These are phyloP conservation scores for Clanis bilineata DNA, from an alignment of 2,888 invertebrate species.

Conservation along the genomic window DNA sequence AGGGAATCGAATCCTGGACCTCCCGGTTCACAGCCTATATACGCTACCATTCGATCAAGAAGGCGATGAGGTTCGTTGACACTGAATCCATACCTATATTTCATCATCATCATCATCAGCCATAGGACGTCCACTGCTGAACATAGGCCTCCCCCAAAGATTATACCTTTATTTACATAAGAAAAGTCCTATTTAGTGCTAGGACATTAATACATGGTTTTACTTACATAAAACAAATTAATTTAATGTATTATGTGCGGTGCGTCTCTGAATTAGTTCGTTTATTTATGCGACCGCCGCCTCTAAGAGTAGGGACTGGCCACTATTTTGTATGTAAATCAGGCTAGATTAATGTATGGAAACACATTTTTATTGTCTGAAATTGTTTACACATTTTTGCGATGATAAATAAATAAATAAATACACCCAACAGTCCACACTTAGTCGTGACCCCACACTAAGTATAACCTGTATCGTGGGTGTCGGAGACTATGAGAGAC, in stretches of 20 bases:
- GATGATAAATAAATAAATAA: background rate
- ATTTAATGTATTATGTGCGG: conserved; percentile 26
- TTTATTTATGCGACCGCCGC: conserved; percentile 58
- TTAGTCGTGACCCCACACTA: too few species aligned
- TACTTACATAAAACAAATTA: background rate
- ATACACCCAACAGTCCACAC: too few species aligned
- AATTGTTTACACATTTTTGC: background rate
- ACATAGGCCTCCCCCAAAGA: too few species aligned
- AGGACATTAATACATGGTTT: background rate
- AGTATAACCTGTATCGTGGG: too few species aligned
- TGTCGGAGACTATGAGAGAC: too few species aligned
- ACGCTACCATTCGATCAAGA: too few species aligned
- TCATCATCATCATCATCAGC: too few species aligned
- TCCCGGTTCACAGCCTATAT: too few species aligned
- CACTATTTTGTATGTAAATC: conserved; percentile 49
- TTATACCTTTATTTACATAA: background rate
- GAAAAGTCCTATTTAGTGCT: background rate
- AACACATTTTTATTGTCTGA: background rate
- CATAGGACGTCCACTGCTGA: too few species aligned
- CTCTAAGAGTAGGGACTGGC: conserved; percentile 53
- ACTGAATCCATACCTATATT: too few species aligned
- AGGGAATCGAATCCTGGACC: too few species aligned
- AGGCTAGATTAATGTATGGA: conserved; percentile 44
- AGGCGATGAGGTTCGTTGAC: too few species aligned
- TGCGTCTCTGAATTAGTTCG: conserved; percentile 49